Conservation (phyloP, 2,113 vertebrate species). For the Brevimyrus niger region DNA sequence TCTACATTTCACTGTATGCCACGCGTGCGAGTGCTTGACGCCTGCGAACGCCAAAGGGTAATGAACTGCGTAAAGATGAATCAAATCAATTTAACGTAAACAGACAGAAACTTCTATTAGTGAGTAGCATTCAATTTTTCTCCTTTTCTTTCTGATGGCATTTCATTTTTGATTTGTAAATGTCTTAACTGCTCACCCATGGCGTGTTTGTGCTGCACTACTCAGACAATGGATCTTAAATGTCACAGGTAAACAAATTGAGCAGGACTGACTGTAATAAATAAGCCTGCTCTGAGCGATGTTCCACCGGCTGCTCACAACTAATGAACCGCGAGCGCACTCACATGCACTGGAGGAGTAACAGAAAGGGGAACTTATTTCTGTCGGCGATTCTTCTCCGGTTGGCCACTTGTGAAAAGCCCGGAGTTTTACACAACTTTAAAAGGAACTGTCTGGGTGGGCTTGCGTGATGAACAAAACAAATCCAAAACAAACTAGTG, state of each 20-base stretch:
- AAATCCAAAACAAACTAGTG: not conserved
- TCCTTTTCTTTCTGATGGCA: constrained; percentile 16
- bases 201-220: constrained; percentile 33
- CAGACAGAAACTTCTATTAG: constrained; percentile 27
- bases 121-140: constrained; percentile 14
- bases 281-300: constrained; percentile 39
- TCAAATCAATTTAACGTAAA: constrained; percentile 27
- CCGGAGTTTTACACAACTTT: not conserved
- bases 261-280: constrained; percentile 43
- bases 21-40: not conserved
- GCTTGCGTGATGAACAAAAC: not conserved
- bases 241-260: constrained; percentile 49
- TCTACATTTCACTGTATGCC: not conserved
- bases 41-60: not conserved
- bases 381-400: not conserved
- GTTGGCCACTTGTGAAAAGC: not conserved
- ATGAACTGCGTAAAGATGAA: not conserved
- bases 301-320: constrained; percentile 6
- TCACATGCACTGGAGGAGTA: not conserved
- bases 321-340: constrained; percentile 39
- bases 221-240: constrained; percentile 44
- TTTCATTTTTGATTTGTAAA: constrained; percentile 36
- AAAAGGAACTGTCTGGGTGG: not conserved
- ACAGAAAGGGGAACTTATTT: not conserved
- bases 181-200: constrained; percentile 42